These are phyloP conservation scores for Melanostoma scalare DNA, from an alignment of 2,888 invertebrate genomes.

Conservation along the genomic window DNA sequence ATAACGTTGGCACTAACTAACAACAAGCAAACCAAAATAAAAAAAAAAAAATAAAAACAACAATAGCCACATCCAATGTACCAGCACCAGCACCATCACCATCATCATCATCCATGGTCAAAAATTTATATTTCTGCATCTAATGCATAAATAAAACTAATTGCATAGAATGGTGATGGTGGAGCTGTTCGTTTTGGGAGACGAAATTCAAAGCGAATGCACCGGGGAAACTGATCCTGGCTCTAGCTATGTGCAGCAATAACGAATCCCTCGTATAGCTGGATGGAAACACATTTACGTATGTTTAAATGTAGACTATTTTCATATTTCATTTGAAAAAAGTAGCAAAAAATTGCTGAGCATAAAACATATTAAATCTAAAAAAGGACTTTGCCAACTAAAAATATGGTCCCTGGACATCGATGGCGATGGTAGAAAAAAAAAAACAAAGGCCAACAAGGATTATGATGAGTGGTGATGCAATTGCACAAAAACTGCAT, in stretches of 20 bases:
- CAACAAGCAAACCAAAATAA: conserved; percentile 46
- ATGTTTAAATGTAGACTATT: conserved; percentile 69
- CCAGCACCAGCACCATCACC: conserved; percentile 25
- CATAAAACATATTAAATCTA: conserved; percentile 56
- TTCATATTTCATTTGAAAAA: conserved; percentile 67
- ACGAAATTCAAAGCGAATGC: conserved; percentile 48
- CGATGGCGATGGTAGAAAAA: conserved; percentile 24
- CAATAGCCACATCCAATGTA: conserved; percentile 24
- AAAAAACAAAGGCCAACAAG: conserved; percentile 17
- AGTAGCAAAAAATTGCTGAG: conserved; percentile 31
- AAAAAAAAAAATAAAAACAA: conserved; percentile 16
- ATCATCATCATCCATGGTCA: conserved; percentile 57
- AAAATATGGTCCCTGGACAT: conserved; percentile 64
- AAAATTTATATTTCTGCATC: conserved; percentile 71
- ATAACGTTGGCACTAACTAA: conserved; percentile 72
- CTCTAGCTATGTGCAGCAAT: background rate
- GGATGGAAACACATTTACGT: conserved; percentile 49
- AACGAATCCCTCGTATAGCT: background rate
- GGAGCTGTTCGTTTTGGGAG: conserved; percentile 34
- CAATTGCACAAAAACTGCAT: conserved; percentile 72
- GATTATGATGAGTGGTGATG: conserved; percentile 70
- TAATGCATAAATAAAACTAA: conserved; percentile 73
- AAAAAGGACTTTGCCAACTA: conserved; percentile 31
- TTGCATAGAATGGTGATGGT: conserved; percentile 65
- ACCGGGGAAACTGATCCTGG: conserved; percentile 13